phyloP scores from a whole-genome alignment of 2,113 vertebrate genomes.

The Aspiorhynchus laticeps region DNA sequence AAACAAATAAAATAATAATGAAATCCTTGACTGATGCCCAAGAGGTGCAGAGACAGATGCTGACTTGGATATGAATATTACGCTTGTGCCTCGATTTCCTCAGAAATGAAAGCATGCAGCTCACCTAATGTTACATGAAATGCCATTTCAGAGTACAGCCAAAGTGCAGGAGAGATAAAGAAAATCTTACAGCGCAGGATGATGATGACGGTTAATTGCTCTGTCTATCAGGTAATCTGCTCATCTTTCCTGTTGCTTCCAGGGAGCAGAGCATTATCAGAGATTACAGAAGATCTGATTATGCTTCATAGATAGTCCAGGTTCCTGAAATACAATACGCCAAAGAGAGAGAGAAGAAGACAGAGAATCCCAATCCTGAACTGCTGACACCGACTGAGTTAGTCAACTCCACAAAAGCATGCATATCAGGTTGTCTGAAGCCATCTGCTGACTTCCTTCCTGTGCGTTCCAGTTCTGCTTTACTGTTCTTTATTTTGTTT shows the following conservation, averaged over 20 bases:
- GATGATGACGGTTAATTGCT: slow-evolving; percentile 52
- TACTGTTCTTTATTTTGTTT: too few relatives aligned
- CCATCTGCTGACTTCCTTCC: background rate
- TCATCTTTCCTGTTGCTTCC: slow-evolving; percentile 19
- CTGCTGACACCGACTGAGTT: slow-evolving; percentile 37
- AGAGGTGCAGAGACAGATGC: too few relatives aligned
- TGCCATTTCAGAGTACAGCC: slow-evolving; percentile 9
- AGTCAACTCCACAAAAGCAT: slow-evolving; percentile 20
- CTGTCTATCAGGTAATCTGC: slow-evolving; percentile 46
- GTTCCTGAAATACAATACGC: slow-evolving; percentile 35
- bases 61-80: slow-evolving; percentile 4
- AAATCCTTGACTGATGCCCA: background rate
- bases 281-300: slow-evolving; percentile 37
- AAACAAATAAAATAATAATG: slow-evolving; percentile 14
- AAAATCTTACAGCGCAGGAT: slow-evolving; percentile 18
- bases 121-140: background rate
- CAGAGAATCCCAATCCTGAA: background rate
- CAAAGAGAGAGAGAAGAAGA: background rate
- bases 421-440: slow-evolving; percentile 22
- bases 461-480: slow-evolving; percentile 2
- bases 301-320: slow-evolving; percentile 3
- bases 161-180: slow-evolving; percentile 30
- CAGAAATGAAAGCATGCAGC: background rate
- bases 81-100: background rate
- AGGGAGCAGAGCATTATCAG: background rate